These are phyloP conservation scores for Drosophila ananassae DNA, from an alignment of 1,140 invertebrate genomes.

Conservation along the genomic window DNA sequence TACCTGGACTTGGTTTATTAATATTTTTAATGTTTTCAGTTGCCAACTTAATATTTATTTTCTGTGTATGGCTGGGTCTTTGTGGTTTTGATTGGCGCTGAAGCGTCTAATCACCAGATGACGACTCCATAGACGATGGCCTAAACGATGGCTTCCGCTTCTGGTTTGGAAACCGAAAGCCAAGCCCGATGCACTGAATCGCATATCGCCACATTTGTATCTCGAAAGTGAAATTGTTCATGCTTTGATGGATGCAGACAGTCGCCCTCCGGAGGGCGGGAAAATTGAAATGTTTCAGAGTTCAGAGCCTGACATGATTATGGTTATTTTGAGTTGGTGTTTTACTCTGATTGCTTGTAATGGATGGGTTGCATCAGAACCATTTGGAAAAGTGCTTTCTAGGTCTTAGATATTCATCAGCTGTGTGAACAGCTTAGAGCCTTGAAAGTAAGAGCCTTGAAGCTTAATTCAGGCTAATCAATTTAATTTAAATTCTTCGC, in stretches of 20 bases:
- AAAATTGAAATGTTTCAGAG: constrained; percentile 51
- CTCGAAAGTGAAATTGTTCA: constrained; percentile 59
- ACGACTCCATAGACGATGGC: constrained; percentile 27
- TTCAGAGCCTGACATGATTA: constrained; percentile 37
- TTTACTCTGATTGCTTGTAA: constrained; percentile 16
- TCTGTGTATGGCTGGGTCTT: constrained; percentile 22
- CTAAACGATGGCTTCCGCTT: constrained; percentile 59
- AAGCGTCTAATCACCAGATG: constrained; percentile 51
- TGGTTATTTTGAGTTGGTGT: constrained; percentile 15
- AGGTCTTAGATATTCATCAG: not conserved
- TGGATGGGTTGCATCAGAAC: constrained; percentile 13
- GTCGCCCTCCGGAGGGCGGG: constrained; percentile 15
- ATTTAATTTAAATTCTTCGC: constrained; percentile 27
- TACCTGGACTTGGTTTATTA: not conserved
- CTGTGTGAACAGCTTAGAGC: not conserved
- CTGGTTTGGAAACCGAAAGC: constrained; percentile 67
- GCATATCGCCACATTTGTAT: constrained; percentile 47
- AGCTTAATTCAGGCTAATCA: not conserved
- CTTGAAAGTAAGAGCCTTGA: not conserved
- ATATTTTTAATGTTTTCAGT: not conserved
- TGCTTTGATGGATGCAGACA: constrained; percentile 41
- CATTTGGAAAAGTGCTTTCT: not conserved
- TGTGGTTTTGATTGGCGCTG: constrained; percentile 35
- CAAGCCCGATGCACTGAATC: constrained; percentile 37
- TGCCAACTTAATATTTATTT: not conserved